Evolutionary conservation across 37 sponge, comb jelly and placozoan genomes (phyloP), one percentile per base, ranked within the genome.

Genomic region (Haliclona indistincta): DNA sequence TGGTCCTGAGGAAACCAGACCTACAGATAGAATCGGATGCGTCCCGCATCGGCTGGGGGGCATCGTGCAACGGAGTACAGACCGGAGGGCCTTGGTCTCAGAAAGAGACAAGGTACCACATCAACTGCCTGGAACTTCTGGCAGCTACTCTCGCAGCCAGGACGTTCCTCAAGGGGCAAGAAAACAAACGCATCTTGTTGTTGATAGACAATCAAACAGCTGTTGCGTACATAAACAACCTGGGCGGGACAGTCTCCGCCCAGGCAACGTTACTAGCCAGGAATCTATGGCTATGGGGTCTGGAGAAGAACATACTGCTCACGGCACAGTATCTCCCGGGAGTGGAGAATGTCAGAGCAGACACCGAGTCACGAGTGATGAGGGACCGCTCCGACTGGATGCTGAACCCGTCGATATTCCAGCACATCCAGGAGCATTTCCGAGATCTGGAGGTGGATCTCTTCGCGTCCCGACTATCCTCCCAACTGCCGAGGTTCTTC

Each of bases 41-140:
- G 1, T 81, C 82, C 13, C 70, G 44, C 4, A 2, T 3, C 4
- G 84, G 84, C 13, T 81, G 82, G 82, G 82, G 74, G 11, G 82
- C 69, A 33, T 4, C 26, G 20, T 45, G 74, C 53, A 3, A 5
- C 2, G 32, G 25, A 15, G 22, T 29, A 17, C 17, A 6, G 17
- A 73, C 74, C 33, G 67, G 30, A 10, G 74, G 74, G 19, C 42
- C 36, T 20, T 81, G 82, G 82, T 49, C 82, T 1, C 43, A 2
- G 4, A 25, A 30, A 22, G 76, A 83, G 69, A 11, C 3, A 19
- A 37, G 17, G 15, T 5, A 44, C 32, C 84, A 83, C 84, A 83
- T 83, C 56, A 83, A 75, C 54, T 69, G 47, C 60, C 55, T 79
- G 30, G 84, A 83, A 53, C 76, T 75, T 15, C 61, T 66, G 43